Evolutionary conservation across 2,888 invertebrate genomes (phyloP), one percentile per base, ranked within the genome.

Genomic region (Acanthosoma haemorrhoidale): DNA sequence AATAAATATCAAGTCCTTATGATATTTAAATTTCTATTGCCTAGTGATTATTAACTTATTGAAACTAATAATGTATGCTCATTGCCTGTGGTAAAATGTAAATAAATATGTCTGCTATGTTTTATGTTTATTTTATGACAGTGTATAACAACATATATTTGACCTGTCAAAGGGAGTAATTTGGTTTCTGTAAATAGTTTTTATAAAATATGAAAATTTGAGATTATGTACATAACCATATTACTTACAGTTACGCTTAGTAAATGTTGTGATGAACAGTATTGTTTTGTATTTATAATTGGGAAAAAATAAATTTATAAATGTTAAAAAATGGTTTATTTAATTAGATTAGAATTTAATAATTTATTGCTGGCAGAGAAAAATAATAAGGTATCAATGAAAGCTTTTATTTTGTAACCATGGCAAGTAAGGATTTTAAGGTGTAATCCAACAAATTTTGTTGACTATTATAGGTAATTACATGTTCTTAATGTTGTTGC

Each of bases 61-160:
- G 39, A 72, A 61, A 69, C 70, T 57, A 70, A 68, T 29, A 68
- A 69, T 31, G 25, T 70, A 72, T 64, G 72, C 72, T 72, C 72
- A 72, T 72, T 72, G 70, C 70, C 72, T 72, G 72, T 72, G 72
- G 51, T 72, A 72, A 32, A 66, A 59, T 71, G 70, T 72, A 70
- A n/a, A 72, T 72, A 72, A 51, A 70, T 58, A 59, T 8, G 60
- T 32, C 32, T 38, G 21, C n/a, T 34, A 15, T 43, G 34, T 68
- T 25, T 59, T 11, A 67, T 25, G 11, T 67, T 29, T 34, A 51
- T 32, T 67, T n/a, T 16, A 21, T 63, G 25, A 21, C 9, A n/a
- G 32, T 34, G 2, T 34, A 67, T 15, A n/a, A n/a, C 15, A 16
- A 31, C 31, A 51, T 43, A 43, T 41, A 29, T 51, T 16, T 18